Conservation (phyloP, 2,797 vertebrate species). For the Gymnoscopelus microlampas region DNA sequence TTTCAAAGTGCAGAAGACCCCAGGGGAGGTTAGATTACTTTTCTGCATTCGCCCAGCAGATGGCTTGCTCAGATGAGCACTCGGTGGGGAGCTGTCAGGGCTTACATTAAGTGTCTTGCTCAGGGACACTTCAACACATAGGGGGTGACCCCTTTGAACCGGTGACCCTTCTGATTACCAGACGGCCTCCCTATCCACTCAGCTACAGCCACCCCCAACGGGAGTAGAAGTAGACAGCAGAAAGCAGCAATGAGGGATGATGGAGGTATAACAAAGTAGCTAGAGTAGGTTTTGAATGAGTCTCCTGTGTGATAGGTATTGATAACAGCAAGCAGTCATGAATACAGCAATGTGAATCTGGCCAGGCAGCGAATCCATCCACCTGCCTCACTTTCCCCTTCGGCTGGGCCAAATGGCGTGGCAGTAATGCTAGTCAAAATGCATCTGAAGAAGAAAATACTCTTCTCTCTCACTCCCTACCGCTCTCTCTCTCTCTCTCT, state of each 20-base stretch:
- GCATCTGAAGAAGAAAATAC: slow-evolving; percentile 63
- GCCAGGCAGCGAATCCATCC: slow-evolving; percentile 41
- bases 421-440: slow-evolving; percentile 68
- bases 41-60: too few relatives aligned
- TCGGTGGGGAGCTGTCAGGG: too few relatives aligned
- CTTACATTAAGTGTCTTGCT: too few relatives aligned
- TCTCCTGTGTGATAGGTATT: slow-evolving; percentile 7
- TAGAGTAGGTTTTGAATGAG: background rate
- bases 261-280: background rate
- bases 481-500: slow-evolving; percentile 43
- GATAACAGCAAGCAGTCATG: slow-evolving; percentile 28
- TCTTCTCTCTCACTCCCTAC: background rate
- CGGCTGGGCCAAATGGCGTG: slow-evolving; percentile 61
- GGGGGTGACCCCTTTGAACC: too few relatives aligned
- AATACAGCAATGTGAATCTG: slow-evolving; percentile 45
- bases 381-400: slow-evolving; percentile 50
- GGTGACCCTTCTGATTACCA: too few relatives aligned
- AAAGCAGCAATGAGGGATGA: background rate
- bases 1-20: too few relatives aligned
- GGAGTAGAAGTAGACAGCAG: background rate
- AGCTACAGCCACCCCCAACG: too few relatives aligned
- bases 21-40: too few relatives aligned
- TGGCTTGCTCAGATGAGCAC: too few relatives aligned
- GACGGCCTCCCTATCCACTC: too few relatives aligned
- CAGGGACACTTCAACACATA: too few relatives aligned